phyloP scores from a whole-genome alignment of 2,888 invertebrate species.

The Lasioglossum pauxillum region DNA sequence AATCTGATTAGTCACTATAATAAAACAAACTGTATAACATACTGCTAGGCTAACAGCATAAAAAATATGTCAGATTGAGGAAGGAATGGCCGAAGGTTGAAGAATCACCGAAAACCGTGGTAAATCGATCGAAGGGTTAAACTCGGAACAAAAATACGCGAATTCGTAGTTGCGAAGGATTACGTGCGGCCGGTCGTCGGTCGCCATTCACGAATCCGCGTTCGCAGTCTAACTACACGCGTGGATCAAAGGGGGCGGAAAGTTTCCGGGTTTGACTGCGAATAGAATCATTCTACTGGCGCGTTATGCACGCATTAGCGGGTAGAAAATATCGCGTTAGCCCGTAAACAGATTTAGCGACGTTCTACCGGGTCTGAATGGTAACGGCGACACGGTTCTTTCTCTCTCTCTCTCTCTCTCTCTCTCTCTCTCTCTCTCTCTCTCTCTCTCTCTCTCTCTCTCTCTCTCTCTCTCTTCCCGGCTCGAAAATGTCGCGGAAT shows the following conservation, averaged over 20 bases:
- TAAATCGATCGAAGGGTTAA: background rate
- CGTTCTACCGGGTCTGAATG: constrained; percentile 38
- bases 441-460: background rate
- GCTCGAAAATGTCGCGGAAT: constrained; percentile 43
- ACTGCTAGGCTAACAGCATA: background rate
- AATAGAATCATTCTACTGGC: constrained; percentile 28
- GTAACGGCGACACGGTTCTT: constrained; percentile 25
- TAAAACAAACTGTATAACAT: background rate
- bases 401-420: background rate
- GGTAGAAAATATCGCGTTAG: constrained; percentile 39
- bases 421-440: background rate
- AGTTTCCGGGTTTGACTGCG: constrained; percentile 36
- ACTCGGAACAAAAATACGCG: background rate
- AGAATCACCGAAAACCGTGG: background rate
- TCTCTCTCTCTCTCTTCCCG: background rate
- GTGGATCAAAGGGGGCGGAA: background rate
- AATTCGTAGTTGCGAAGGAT: background rate
- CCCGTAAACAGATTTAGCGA: constrained; percentile 49
- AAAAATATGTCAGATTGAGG: background rate
- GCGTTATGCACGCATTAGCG: constrained; percentile 24
- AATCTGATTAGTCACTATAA: background rate
- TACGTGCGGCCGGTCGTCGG: background rate
- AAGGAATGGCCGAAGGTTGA: background rate
- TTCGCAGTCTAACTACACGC: constrained; percentile 2
- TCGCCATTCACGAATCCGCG: background rate